These are phyloP conservation scores for Solenopsis invicta DNA, from an alignment of 1,140 invertebrate genomes.

Conservation along the genomic window DNA sequence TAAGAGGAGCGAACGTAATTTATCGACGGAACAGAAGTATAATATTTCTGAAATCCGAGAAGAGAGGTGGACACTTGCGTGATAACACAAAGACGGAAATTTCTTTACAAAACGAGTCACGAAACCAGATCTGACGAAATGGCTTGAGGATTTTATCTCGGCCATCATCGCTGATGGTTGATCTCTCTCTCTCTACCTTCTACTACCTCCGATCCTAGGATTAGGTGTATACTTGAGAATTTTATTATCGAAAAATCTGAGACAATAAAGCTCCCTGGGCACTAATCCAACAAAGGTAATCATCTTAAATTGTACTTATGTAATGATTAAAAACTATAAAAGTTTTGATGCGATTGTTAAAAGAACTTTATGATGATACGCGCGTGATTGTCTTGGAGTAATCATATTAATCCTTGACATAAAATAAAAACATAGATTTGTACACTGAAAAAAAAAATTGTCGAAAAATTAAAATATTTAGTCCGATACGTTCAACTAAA, in stretches of 20 bases:
- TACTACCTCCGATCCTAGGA: not conserved
- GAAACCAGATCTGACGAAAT: conserved; percentile 28
- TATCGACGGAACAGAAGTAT: not conserved
- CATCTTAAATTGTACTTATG: not conserved
- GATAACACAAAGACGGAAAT: conserved; percentile 3
- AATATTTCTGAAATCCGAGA: conserved; percentile 24
- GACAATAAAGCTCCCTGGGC: not conserved
- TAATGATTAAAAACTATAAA: not conserved
- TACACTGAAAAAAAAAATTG: too few species aligned
- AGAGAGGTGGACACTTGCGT: not conserved
- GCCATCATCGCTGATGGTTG: not conserved
- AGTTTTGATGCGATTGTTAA: not conserved
- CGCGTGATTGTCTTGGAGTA: not conserved
- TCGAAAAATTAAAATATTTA: too few species aligned
- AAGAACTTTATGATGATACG: not conserved
- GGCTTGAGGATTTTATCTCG: conserved; percentile 31
- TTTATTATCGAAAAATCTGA: not conserved
- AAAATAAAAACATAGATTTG: not conserved
- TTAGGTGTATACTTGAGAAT: conserved; percentile 9
- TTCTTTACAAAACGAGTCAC: conserved; percentile 17
- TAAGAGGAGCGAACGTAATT: conserved; percentile 51
- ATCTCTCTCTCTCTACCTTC: not conserved
- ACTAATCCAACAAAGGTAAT: not conserved
- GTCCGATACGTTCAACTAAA: too few species aligned
- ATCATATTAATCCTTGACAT: not conserved